Evolutionary conservation across 2,888 invertebrate species (phyloP).

Genomic region (Amphipoea oculea): DNA sequence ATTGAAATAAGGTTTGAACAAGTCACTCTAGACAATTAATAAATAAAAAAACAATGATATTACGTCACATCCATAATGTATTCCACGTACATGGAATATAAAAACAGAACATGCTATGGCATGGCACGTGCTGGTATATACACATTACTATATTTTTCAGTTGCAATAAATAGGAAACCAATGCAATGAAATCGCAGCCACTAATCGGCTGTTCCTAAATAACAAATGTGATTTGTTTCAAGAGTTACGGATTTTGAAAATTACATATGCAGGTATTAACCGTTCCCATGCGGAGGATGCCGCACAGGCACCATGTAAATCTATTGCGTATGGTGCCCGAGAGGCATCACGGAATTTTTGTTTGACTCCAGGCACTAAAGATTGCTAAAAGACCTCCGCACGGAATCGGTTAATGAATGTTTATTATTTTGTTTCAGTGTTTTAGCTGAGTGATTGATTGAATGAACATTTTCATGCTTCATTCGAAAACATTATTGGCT

Average conservation of each 20-base stretch:
- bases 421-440: conserved; percentile 4
- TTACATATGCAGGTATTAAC: neutral
- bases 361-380: too few relatives aligned
- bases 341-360: too few relatives aligned
- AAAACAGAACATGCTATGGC: neutral
- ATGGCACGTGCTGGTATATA: too few relatives aligned
- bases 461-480: neutral
- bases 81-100: too few relatives aligned
- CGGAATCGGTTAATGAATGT: too few relatives aligned
- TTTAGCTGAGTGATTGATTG: neutral
- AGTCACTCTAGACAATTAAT: too few relatives aligned
- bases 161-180: neutral
- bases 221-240: neutral
- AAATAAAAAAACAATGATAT: neutral
- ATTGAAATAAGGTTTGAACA: neutral
- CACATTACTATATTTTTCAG: neutral
- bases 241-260: neutral
- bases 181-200: neutral
- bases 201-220: neutral
- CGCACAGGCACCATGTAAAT: too few relatives aligned
- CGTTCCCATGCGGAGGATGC: too few relatives aligned
- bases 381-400: too few relatives aligned
- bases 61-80: neutral
- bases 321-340: too few relatives aligned
- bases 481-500: conserved; percentile 29